Evolutionary conservation across 2,113 vertebrate species (phyloP), one percentile per base, ranked within the genome.

Genomic region (Istiophorus platypterus): DNA sequence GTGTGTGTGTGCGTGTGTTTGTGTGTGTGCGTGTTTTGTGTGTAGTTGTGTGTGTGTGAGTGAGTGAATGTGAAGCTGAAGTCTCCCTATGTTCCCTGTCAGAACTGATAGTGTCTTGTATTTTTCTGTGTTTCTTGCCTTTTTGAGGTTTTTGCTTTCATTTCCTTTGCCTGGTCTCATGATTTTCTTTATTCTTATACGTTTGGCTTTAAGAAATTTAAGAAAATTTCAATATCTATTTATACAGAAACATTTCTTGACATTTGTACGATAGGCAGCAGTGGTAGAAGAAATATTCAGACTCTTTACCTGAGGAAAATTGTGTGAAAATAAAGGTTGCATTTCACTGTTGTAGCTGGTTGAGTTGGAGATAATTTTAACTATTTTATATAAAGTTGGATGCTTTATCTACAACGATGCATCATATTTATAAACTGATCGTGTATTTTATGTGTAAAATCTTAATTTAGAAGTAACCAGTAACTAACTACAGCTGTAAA

Each of bases 31-130:
- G 7, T 71, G n/a, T n/a, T n/a, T 4, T 66, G 39, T 58, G 68
- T 59, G 1, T 62, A 22, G 13, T 22, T 56, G 39, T 26, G 49
- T 47, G 27, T 66, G 14, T 77, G 67, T 41, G 59, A 80, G 69
- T 80, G 76, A 71, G 63, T 72, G 70, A 39, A 14, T 59, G 54
- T 34, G 54, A 67, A 78, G 78, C 85, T 91, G 34, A 87, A 88
- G 37, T 79, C 68, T 78, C 76, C 76, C 73, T 62, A 76, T 91
- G 90, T 76, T 89, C 61, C 72, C 83, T 80, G 83, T 87, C 89
- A 80, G 14, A 80, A 62, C 59, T 22, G 14, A 67, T 85, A 45
- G 56, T 17, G 34, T 88, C 75, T 80, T 54, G 17, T 37, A 18
- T 76, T 69, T 78, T 61, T 29, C 5, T 10, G 1, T 9, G 20